Percentiles rank a stretch among this genome's conserved stretches.
phyloP scores from a whole-genome alignment of 2,113 vertebrate genomes.

The Nothocercus nigrocapillus region DNA sequence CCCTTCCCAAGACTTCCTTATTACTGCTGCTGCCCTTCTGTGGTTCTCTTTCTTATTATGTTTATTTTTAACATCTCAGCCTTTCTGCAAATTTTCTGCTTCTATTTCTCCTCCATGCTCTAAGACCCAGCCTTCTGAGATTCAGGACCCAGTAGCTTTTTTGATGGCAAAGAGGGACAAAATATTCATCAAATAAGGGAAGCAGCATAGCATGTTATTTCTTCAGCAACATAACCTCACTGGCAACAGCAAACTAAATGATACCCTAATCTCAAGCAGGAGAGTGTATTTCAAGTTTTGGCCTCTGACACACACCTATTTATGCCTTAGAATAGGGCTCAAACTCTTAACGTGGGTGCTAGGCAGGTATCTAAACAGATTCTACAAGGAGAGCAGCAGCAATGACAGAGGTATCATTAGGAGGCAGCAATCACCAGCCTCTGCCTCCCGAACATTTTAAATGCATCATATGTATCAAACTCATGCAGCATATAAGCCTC shows the following conservation, averaged over 20 bases:
- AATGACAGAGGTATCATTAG: neutral
- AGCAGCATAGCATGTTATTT: neutral
- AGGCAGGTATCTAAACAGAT: neutral
- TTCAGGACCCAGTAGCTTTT: neutral
- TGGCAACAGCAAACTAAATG: neutral
- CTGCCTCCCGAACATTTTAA: neutral
- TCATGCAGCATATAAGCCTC: neutral
- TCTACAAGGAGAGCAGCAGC: neutral
- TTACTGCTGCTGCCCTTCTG: neutral
- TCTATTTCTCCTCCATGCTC: neutral
- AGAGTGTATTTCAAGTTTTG: neutral
- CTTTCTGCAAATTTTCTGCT: neutral
- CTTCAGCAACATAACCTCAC: neutral
- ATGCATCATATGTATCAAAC: neutral
- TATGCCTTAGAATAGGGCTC: neutral
- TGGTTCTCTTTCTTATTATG: neutral
- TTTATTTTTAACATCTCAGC: neutral
- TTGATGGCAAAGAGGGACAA: neutral
- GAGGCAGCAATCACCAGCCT: neutral
- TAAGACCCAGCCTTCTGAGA: neutral
- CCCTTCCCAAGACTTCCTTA: neutral
- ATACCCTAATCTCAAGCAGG: neutral
- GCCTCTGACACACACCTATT: neutral
- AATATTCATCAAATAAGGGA: neutral
- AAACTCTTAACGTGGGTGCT: neutral